Conservation (phyloP, 2,113 vertebrate genomes). For the Fukomys damarensis region DNA sequence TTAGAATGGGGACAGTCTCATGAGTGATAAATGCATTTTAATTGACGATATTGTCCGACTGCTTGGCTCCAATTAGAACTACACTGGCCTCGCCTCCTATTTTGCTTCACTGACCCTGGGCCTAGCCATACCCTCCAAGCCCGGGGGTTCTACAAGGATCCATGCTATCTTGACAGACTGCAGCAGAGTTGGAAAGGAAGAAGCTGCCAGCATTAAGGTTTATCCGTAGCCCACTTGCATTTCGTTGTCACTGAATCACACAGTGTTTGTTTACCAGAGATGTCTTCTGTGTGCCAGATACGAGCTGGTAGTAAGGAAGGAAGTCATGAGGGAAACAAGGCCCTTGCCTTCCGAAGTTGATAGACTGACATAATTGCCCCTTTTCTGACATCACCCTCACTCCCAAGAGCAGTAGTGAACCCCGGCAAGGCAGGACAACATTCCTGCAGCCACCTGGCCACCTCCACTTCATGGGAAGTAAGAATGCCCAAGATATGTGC, state of each 20-base stretch:
- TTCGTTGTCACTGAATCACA: not conserved
- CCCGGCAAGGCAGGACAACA: not conserved
- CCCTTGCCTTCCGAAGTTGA: not conserved
- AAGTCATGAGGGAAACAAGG: not conserved
- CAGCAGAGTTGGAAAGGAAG: not conserved
- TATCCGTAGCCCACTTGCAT: not conserved
- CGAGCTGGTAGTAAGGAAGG: not conserved
- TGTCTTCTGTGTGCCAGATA: not conserved
- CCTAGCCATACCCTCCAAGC: not conserved
- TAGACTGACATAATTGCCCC: not conserved
- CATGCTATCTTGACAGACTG: not conserved
- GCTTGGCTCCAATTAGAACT: constrained; percentile 52
- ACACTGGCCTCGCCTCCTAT: constrained; percentile 13
- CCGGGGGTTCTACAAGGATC: not conserved
- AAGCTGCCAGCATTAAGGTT: not conserved
- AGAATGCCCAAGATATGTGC: not conserved
- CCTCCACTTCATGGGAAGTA: not conserved
- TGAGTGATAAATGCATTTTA: constrained; percentile 73
- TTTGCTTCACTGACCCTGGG: constrained; percentile 36
- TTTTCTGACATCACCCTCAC: not conserved
- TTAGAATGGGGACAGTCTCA: constrained; percentile 17
- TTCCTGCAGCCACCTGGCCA: not conserved
- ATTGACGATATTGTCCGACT: constrained; percentile 61
- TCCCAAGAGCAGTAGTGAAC: not conserved
- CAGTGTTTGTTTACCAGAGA: not conserved